Evolutionary conservation across 2,113 vertebrate genomes (phyloP), one percentile per base, ranked within the genome.

Genomic region (Heterochromis multidens): DNA sequence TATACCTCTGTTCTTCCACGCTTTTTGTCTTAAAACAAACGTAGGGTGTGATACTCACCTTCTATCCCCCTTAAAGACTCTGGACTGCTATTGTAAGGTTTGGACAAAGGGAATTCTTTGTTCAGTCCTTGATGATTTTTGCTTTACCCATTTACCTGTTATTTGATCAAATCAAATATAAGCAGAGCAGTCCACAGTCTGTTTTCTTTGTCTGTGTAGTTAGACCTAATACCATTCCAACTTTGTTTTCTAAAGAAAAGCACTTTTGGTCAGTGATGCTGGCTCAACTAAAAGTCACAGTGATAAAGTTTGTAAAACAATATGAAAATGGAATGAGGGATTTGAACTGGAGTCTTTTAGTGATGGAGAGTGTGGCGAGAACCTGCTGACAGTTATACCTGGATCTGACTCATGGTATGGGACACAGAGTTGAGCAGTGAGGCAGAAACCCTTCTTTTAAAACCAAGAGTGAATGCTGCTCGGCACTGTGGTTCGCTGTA

Each of bases 251-350:
- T 59, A 17, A 62, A 87, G 79, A 92, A 84, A 94, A 93, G 94
- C 98, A 99, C 98, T 98, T 99, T 98, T 95, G 94, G 96, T 97
- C 96, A 95, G 95, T 95, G 92, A 94, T 95, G 94, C 95, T 96
- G 95, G 89, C 95, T 95, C 84, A 49, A 88, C 86, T 85, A 23
- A 79, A 92, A 90, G 91, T 88, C 88, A 90, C 74, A 89, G 84
- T 82, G 80, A 89, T 81, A n/a, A 56, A 81, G 89, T 92, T 92
- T 92, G 82, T 87, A 88, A 93, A 92, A 93, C 89, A 87, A 84
- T 65, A 80, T 90, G 80, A 85, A 90, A 91, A 88, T 37, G 8
- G 63, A 81, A 61, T 31, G 14, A 56, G 57, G 43, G 52, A 40
- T 37, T 80, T 89, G 93, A 95, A 95, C 94, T 90, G 95, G 95